Percentiles rank a stretch among this genome's conserved stretches.
Evolutionary conservation across 2,797 vertebrate species (phyloP).

Genomic region (Sebastes alutus): DNA sequence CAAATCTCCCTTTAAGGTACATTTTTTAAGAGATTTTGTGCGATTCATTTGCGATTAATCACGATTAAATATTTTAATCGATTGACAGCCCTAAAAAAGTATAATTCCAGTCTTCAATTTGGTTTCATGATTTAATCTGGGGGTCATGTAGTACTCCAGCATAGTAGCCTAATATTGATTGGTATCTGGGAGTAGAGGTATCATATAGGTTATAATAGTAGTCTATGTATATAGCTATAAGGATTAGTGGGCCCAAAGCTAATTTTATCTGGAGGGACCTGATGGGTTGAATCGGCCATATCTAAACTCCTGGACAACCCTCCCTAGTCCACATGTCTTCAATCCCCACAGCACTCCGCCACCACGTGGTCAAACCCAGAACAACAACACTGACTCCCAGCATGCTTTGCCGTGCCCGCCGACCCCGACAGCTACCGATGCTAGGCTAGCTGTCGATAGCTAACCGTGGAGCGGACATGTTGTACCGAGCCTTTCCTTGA

Average conservation of each 20-base stretch:
- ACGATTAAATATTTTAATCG: too few species aligned
- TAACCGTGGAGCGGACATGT: conserved; percentile 84
- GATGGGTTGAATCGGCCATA: not conserved
- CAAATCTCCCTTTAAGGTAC: too few species aligned
- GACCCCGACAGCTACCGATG: conserved; percentile 64
- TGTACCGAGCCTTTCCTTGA: conserved; percentile 75
- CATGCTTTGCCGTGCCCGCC: conserved; percentile 79
- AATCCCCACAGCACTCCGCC: conserved; percentile 8
- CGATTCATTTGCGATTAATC: too few species aligned
- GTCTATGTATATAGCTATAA: too few species aligned
- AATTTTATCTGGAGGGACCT: not conserved
- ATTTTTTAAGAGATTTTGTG: too few species aligned
- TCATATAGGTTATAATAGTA: not conserved
- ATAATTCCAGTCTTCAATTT: not conserved
- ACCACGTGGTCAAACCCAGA: conserved; percentile 19
- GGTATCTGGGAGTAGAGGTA: fast-evolving
- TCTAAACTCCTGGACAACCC: not conserved
- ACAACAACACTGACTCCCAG: conserved; percentile 66
- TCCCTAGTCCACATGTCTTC: not conserved
- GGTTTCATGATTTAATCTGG: not conserved
- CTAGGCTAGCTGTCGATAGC: conserved; percentile 76
- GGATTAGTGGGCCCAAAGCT: not conserved
- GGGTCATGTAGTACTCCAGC: not conserved
- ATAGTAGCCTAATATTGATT: not conserved
- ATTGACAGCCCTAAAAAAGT: not conserved